Conservation (phyloP, 2,113 vertebrate species). For the Trogon surrucura region DNA sequence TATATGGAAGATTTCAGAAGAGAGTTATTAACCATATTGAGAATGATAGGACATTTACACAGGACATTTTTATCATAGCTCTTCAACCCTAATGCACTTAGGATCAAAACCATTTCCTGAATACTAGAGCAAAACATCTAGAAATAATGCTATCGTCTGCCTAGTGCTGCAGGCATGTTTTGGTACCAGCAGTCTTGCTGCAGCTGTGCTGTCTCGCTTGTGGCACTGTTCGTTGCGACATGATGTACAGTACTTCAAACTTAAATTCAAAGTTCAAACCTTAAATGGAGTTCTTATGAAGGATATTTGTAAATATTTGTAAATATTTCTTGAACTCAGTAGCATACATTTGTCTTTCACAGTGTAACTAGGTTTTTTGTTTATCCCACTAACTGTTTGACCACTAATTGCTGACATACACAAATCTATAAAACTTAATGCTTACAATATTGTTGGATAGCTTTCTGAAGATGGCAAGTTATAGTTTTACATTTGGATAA, state of each 20-base stretch:
- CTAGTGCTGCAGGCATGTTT: accelerated
- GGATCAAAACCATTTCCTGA: not conserved
- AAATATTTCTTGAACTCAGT: not conserved
- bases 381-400: not conserved
- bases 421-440: not conserved
- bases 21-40: not conserved
- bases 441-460: not conserved
- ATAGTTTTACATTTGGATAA: not conserved
- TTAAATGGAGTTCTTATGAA: not conserved
- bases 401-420: not conserved
- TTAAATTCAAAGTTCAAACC: not conserved
- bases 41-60: not conserved
- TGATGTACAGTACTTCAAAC: not conserved
- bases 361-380: not conserved
- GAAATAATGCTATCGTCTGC: not conserved
- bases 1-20: not conserved
- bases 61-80: not conserved
- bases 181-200: not conserved
- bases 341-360: not conserved
- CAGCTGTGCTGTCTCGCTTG: constrained; percentile 8
- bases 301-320: constrained; percentile 21
- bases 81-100: not conserved
- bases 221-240: not conserved
- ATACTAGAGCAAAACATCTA: not conserved
- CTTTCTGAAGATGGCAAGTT: not conserved